phyloP scores from a whole-genome alignment of 2,888 invertebrate genomes.

The Acronicta alni region DNA sequence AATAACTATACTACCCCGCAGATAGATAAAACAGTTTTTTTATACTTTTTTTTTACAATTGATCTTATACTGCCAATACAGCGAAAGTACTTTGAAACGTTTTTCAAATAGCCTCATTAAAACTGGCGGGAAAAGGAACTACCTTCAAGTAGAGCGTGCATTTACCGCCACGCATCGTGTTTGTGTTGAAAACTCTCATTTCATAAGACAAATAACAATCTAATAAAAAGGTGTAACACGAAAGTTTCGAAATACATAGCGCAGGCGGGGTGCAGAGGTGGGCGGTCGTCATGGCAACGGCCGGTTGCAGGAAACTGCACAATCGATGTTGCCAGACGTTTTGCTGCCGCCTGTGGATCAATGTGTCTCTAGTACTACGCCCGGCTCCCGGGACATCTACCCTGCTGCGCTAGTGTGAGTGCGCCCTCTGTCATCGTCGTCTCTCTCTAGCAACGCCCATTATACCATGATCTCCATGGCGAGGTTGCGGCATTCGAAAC shows the following conservation, averaged over 20 bases:
- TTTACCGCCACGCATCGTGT: slow-evolving; percentile 35
- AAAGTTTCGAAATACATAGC: slow-evolving; percentile 74
- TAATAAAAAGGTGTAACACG: slow-evolving; percentile 72
- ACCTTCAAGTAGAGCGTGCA: slow-evolving; percentile 16
- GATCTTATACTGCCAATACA: background rate
- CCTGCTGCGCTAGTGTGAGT: slow-evolving; percentile 69
- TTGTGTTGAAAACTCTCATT: slow-evolving; percentile 45
- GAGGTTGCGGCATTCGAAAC: slow-evolving; percentile 53
- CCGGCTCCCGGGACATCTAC: slow-evolving; percentile 84
- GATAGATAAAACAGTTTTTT: too few species aligned
- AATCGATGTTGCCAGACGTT: slow-evolving; percentile 89
- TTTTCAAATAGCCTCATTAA: slow-evolving; percentile 42
- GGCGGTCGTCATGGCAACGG: slow-evolving; percentile 82
- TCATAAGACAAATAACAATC: slow-evolving; percentile 66
- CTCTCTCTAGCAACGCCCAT: slow-evolving; percentile 65
- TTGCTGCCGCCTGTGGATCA: slow-evolving; percentile 82
- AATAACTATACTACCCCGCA: too few species aligned
- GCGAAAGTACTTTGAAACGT: slow-evolving; percentile 20
- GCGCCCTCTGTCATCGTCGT: slow-evolving; percentile 52
- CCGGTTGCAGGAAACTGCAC: slow-evolving; percentile 88
- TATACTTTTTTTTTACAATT: too few species aligned
- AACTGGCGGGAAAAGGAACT: slow-evolving; percentile 46
- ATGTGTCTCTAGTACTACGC: slow-evolving; percentile 90
- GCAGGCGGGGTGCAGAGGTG: slow-evolving; percentile 77
- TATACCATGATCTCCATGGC: slow-evolving; percentile 61